Evolutionary conservation across 2,797 vertebrate species (phyloP), one percentile per base, ranked within the genome.

Genomic region (Ptychadena robeensis): DNA sequence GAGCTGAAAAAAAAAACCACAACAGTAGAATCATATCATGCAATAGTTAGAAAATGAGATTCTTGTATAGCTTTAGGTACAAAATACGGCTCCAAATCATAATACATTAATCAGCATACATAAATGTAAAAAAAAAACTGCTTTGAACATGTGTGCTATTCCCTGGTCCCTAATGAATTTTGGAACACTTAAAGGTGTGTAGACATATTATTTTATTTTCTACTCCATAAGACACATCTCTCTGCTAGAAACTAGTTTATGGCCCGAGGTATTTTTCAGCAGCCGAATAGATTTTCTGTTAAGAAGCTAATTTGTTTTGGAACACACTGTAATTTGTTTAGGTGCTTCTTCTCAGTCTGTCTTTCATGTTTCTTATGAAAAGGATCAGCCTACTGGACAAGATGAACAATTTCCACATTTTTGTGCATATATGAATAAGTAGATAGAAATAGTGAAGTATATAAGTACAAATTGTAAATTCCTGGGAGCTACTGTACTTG

Each of bases 221-320:
- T 73, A 59, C 75, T 73, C 70, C n/a, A 64, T 37, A 70, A 77
- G 67, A 31, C 73, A 71, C 37, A 63, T 32, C 65, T 64, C 27
- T 68, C 63, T 74, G 44, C 69, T 63, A 69, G 48, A 40, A 84
- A 68, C 40, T 28, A 40, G 63, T 74, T 34, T 80, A 63, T 79
- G 53, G 82, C 75, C 82, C 22, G 57, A 73, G 70, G 82, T 84
- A 80, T 84, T 84, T 84, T 79, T 84, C 70, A 79, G 76, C 76
- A 80, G 53, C 82, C 74, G 48, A 74, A 84, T 84, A 74, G 76
- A 80, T 80, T 84, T 84, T 84, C 77, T 80, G 82, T 84, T 80
- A 80, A 80, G 77, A 83, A 79, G 63, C 63, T 83, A 73, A 84
- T 84, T 84, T 84, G 76, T 79, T 84, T 80, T 74, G 64, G 77